phyloP scores from a whole-genome alignment of 1,140 invertebrate genomes.

The Cotesia vestalis region DNA sequence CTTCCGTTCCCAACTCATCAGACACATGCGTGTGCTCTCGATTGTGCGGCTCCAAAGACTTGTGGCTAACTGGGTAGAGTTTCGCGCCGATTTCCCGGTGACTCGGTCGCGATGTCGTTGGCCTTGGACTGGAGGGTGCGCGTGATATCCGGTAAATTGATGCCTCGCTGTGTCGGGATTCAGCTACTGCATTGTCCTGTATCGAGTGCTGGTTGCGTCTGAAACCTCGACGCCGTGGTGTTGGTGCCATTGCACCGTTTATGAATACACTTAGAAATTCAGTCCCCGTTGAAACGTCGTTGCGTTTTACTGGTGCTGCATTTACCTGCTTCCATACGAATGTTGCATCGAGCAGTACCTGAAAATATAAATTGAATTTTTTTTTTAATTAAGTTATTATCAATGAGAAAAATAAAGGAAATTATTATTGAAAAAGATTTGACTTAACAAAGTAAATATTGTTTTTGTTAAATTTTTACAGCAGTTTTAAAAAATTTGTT shows the following conservation, averaged over 20 bases:
- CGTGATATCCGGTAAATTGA: conserved; percentile 60
- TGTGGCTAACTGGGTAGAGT: conserved; percentile 59
- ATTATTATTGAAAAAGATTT: too few species aligned
- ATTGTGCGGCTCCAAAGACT: conserved; percentile 51
- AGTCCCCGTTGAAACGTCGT: conserved; percentile 67
- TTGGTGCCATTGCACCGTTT: conserved; percentile 61
- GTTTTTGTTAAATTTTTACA: too few species aligned
- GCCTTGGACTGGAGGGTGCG: conserved; percentile 47
- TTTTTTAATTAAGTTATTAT: too few species aligned
- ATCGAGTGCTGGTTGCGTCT: conserved; percentile 42
- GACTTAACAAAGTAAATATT: too few species aligned
- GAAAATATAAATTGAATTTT: conserved; percentile 37
- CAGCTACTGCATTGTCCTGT: conserved; percentile 55
- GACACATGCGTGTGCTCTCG: conserved; percentile 51
- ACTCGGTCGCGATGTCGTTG: conserved; percentile 39
- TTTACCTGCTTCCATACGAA: conserved; percentile 52
- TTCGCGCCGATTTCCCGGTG: conserved; percentile 41
- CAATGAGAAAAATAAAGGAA: too few species aligned
- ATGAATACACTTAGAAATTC: conserved; percentile 71
- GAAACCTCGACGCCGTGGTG: conserved; percentile 55
- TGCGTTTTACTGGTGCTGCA: conserved; percentile 51
- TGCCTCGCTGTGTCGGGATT: conserved; percentile 58
- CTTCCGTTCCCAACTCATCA: conserved; percentile 50
- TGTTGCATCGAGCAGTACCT: conserved; percentile 60
- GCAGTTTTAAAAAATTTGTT: too few species aligned